These are phyloP conservation scores for Zosterops japonicus DNA, from an alignment of 2,113 vertebrate species.

Conservation along the genomic window DNA sequence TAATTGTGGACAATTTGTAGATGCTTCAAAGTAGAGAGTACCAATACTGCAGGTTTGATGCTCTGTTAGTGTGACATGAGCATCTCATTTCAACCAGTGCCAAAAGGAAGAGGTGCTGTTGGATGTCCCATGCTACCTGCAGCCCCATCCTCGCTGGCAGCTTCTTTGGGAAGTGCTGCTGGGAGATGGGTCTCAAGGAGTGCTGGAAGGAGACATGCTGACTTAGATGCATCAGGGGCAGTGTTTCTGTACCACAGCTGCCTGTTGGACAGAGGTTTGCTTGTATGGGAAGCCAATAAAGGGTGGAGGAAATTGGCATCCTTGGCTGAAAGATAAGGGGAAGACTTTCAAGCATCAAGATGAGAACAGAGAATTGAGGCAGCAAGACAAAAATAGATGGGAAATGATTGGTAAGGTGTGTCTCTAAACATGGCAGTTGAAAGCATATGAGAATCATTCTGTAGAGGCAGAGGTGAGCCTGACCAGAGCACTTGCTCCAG, in stretches of 20 bases:
- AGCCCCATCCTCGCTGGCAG: neutral
- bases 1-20: neutral
- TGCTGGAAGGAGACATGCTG: neutral
- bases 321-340: neutral
- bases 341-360: neutral
- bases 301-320: neutral
- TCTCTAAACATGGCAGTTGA: neutral
- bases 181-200: neutral
- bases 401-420: neutral
- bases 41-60: neutral
- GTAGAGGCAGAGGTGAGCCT: neutral
- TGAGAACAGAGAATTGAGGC: neutral
- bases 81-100: neutral
- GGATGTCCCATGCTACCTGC: neutral
- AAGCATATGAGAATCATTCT: neutral
- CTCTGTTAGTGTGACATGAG: neutral
- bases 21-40: neutral
- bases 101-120: neutral
- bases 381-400: neutral
- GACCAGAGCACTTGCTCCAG: neutral
- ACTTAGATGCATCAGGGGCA: neutral
- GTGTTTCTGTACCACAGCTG: neutral
- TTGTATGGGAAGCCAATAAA: neutral
- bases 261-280: neutral
- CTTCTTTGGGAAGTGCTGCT: neutral